phyloP scores from a whole-genome alignment of 1,140 invertebrate species.

The Cherax destructor region DNA sequence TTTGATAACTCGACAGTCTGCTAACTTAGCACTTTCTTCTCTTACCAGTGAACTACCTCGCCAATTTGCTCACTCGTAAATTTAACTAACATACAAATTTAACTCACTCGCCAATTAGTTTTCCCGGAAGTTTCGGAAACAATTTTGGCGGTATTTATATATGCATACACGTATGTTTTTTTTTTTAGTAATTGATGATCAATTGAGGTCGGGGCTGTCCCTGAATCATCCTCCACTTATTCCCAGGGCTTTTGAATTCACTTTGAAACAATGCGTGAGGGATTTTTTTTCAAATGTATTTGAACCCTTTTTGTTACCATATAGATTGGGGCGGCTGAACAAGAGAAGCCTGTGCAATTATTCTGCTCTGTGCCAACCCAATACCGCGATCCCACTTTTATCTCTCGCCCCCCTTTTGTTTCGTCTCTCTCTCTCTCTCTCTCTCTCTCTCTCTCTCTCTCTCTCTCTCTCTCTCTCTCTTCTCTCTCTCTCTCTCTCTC shows the following conservation, averaged over 20 bases:
- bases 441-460: conserved; percentile 11
- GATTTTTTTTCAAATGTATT: too few species aligned
- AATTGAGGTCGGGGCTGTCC: background rate
- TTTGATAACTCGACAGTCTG: too few species aligned
- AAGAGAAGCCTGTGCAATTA: conserved; percentile 29
- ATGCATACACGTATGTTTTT: too few species aligned
- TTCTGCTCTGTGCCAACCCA: background rate
- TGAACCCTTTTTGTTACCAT: conserved; percentile 38
- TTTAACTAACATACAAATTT: too few species aligned
- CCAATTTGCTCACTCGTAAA: too few species aligned
- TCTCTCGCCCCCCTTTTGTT: too few species aligned
- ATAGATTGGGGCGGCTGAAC: conserved; percentile 42
- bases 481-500: background rate
- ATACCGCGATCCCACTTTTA: background rate
- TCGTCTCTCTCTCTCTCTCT: background rate
- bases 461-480: background rate
- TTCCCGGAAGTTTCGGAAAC: too few species aligned
- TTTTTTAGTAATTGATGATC: background rate
- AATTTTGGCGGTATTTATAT: too few species aligned
- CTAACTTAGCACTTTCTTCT: too few species aligned
- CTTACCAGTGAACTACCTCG: too few species aligned
- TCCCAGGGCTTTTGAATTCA: conserved; percentile 28
- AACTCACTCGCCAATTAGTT: too few species aligned
- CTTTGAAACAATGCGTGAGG: conserved; percentile 19
- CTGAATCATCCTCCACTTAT: background rate